phyloP scores from a whole-genome alignment of 2,113 vertebrate genomes.

The Apaloderma vittatum region DNA sequence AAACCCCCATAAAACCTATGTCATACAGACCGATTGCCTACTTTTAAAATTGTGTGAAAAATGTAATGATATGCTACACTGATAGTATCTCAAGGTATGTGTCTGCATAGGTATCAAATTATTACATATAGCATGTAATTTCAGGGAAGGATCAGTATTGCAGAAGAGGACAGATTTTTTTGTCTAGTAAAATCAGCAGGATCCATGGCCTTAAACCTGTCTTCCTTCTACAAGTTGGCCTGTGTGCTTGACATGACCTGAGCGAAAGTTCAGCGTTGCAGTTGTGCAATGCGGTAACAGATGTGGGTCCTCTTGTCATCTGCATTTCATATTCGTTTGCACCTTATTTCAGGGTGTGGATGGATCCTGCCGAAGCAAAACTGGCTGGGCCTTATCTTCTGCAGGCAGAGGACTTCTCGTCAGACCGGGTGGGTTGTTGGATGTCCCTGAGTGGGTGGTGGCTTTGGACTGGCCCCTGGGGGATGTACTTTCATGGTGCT shows the following conservation, averaged over 20 bases:
- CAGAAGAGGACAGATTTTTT: background rate
- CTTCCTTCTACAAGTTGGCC: background rate
- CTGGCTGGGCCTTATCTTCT: slow-evolving; percentile 24
- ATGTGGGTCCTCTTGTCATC: slow-evolving; percentile 13
- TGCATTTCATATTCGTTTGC: slow-evolving; percentile 5
- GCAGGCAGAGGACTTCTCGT: background rate
- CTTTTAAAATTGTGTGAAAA: background rate
- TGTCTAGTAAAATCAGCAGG: background rate
- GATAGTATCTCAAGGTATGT: background rate
- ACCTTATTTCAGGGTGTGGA: slow-evolving; percentile 24
- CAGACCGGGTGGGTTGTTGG: background rate
- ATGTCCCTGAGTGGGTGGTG: background rate
- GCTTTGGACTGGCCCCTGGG: background rate
- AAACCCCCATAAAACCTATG: background rate
- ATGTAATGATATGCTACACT: background rate
- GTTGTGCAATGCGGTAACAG: background rate
- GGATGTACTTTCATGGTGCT: background rate
- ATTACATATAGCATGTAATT: background rate
- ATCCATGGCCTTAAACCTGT: background rate
- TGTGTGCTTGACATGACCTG: background rate
- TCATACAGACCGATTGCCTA: background rate
- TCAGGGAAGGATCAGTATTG: background rate
- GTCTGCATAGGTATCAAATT: background rate
- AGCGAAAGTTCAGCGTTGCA: background rate
- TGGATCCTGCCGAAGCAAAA: slow-evolving; percentile 24